These are phyloP conservation scores for Platanista minor DNA, from an alignment of 2,113 vertebrate genomes.

Conservation along the genomic window DNA sequence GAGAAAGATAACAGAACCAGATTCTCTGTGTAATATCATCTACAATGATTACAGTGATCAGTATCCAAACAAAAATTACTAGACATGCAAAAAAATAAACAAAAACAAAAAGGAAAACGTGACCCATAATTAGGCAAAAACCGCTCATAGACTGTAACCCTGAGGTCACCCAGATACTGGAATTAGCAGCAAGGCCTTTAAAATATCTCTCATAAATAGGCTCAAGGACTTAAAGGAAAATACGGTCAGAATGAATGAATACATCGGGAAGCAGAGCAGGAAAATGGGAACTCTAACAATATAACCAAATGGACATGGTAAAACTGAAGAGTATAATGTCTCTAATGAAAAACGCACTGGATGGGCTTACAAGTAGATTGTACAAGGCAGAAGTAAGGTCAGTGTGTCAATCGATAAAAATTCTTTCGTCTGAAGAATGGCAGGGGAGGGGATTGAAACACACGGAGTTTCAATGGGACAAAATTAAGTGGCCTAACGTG, in stretches of 20 bases:
- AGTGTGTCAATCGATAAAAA: background rate
- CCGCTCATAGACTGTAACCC: background rate
- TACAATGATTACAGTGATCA: background rate
- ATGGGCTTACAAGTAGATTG: background rate
- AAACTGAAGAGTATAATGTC: background rate
- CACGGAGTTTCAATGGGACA: too few species aligned
- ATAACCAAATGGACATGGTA: background rate
- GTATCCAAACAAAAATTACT: background rate
- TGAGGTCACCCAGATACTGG: background rate
- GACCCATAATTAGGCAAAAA: background rate
- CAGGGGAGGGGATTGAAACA: background rate
- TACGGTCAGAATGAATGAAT: background rate
- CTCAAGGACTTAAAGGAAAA: background rate
- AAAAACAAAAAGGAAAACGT: background rate
- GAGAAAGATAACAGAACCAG: background rate
- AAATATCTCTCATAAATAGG: background rate
- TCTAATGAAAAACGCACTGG: background rate
- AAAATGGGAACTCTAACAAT: background rate
- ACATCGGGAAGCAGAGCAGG: background rate
- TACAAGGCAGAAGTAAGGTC: background rate
- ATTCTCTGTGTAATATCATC: background rate
- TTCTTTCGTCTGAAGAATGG: background rate
- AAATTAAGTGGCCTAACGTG: too few species aligned
- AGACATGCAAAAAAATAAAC: background rate
- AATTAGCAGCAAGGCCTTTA: background rate